Percentiles rank a stretch among this genome's conserved stretches.
phyloP scores from a whole-genome alignment of 2,113 vertebrate species.

The Amphilophus citrinellus region DNA sequence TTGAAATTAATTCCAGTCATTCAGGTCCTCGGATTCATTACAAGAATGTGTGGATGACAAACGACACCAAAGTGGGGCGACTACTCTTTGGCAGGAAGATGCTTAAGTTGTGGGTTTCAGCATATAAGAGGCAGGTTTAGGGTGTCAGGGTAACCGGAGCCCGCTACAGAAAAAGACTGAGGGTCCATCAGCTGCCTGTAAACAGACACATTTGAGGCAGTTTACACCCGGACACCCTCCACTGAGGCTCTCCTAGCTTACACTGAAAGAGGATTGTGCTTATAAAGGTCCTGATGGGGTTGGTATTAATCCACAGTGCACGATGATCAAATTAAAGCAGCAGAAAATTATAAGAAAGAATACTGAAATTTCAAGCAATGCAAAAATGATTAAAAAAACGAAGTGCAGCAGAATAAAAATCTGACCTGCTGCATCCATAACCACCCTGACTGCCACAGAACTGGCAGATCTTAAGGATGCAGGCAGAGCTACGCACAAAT shows the following conservation, averaged over 20 bases:
- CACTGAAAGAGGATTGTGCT: neutral
- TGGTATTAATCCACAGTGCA: neutral
- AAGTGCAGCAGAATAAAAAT: neutral
- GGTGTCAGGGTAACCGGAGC: conserved; percentile 10
- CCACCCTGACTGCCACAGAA: no score
- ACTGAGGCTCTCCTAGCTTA: neutral
- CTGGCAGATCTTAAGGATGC: no score
- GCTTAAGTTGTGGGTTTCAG: neutral
- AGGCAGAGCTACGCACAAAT: neutral
- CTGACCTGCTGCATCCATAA: neutral
- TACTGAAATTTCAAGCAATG: neutral
- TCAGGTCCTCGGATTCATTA: neutral
- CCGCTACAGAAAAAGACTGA: neutral
- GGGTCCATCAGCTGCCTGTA: neutral
- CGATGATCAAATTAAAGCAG: neutral
- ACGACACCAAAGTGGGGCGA: neutral
- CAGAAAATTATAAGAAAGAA: neutral
- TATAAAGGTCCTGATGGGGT: neutral
- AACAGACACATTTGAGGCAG: conserved; percentile 1
- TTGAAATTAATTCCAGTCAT: neutral
- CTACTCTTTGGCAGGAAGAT: neutral
- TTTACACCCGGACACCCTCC: neutral
- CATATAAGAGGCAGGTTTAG: neutral
- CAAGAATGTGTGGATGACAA: neutral
- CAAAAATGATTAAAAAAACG: neutral